Base-by-base conservation (phyloP, 64 coral and sea anemone species). In the Montipora sp. region DNA sequence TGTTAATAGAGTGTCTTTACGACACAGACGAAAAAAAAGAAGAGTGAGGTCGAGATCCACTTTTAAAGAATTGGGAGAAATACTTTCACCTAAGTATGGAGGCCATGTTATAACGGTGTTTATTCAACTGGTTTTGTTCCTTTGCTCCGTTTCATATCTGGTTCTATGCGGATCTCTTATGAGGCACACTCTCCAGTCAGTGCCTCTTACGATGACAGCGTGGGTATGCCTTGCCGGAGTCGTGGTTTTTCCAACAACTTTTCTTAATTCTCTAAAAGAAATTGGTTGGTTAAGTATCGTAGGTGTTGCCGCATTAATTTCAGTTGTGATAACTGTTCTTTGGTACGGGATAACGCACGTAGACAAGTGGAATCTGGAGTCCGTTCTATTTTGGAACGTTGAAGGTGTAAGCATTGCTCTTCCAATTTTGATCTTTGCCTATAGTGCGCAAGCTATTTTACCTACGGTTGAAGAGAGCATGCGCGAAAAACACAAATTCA, bases 1-100 rank as follows among this genome's bases (percentile, higher is more conserved):
- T 87, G 22, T 47, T 75, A 48, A 51, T 43, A 20, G 63, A 87
- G 14, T 87, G 84, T 23, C 11, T 75, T 13, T 70, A 87, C 48
- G 84, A 87, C 12, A 53, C 5, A 2, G 59, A 44, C 15, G 43
- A 86, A 71, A 43, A 61, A 19, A 23, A 71, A 27, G 23, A 70
- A 68, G 15, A 8, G 47, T 67, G 55, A 60, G 21, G 51, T 2
- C 12, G 23, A 21, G 83, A 21, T 86, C 59, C 59, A 86, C 20
- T 10, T 86, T 66, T 12, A 23, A 63, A 67, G 83, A 86, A 71
- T 24, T 86, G 8, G 83, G 53, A 71, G 23, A 66, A 63, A 63
- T 63, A 11, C 9, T 63, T 63, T 63, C 14, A 11, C 59, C 59
- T 63, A 63, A 63, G 13, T 63, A 63, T 63, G 59, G 59, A 63